Percentiles rank a stretch among this genome's conserved stretches.
Evolutionary conservation across 2,797 vertebrate species (phyloP).

Genomic region (Oreochromis grahami): DNA sequence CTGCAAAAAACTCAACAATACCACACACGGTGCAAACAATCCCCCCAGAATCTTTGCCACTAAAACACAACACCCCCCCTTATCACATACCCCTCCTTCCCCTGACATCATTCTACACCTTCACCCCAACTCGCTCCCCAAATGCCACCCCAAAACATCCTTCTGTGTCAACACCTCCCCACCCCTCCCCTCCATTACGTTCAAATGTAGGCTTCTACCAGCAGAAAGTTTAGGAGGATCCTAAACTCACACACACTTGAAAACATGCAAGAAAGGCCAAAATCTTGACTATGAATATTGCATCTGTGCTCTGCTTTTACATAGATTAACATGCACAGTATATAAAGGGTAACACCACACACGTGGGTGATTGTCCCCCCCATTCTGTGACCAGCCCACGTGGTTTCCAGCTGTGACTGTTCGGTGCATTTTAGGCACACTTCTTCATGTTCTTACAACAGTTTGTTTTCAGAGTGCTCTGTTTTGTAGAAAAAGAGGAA

Average conservation of each 20-base stretch:
- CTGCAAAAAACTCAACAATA: not conserved
- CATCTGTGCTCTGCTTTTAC: not conserved
- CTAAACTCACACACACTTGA: not conserved
- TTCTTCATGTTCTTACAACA: constrained; percentile 21
- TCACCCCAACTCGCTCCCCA: constrained; percentile 51
- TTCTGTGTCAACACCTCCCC: constrained; percentile 66
- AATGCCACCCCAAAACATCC: constrained; percentile 73
- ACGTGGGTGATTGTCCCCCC: not conserved
- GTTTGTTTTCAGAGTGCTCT: constrained; percentile 57
- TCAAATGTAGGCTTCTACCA: constrained; percentile 4
- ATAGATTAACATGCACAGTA: not conserved
- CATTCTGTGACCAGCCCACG: not conserved
- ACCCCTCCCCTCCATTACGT: constrained; percentile 9
- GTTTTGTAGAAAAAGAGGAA: constrained; percentile 61
- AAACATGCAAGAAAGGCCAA: not conserved
- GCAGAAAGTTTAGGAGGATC: not conserved
- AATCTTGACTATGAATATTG: not conserved
- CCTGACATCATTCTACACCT: constrained; percentile 68
- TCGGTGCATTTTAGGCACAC: not conserved
- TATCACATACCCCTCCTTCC: constrained; percentile 54
- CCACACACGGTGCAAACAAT: not conserved
- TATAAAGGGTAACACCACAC: not conserved
- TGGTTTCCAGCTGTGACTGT: not conserved
- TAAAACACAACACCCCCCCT: constrained; percentile 18
- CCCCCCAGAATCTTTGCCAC: not conserved